Evolutionary conservation across 2,113 vertebrate species (phyloP).

Genomic region (Arvicanthis niloticus): DNA sequence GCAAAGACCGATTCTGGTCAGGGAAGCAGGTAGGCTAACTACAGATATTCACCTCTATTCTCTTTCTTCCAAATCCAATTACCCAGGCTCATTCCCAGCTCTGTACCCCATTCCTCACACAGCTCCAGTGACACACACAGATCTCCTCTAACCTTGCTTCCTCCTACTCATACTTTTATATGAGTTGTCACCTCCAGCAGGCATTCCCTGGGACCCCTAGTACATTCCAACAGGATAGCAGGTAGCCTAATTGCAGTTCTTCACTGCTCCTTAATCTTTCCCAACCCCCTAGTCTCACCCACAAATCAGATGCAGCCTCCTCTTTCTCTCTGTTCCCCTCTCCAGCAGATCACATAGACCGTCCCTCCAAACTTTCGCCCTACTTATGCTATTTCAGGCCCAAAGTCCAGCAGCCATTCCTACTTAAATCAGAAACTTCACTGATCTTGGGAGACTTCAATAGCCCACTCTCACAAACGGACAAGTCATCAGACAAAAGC

Average conservation of each 20-base stretch:
- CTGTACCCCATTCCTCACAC: not conserved
- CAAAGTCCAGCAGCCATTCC: not conserved
- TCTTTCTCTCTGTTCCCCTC: not conserved
- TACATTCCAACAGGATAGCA: not conserved
- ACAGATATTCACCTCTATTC: not conserved
- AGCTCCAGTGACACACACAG: not conserved
- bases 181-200: not conserved
- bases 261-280: not conserved
- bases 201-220: not conserved
- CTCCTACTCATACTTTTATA: not conserved
- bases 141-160: not conserved
- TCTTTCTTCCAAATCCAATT: no score
- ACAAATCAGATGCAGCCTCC: not conserved
- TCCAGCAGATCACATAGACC: not conserved
- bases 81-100: not conserved
- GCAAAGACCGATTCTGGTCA: not conserved
- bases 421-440: not conserved
- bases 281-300: not conserved
- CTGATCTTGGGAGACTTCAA: not conserved
- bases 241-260: not conserved
- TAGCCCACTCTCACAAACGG: not conserved
- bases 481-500: not conserved
- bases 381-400: not conserved
- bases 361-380: not conserved
- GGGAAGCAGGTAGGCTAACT: not conserved